These are phyloP conservation scores for Macrobrachium rosenbergii DNA, from an alignment of 1,140 invertebrate genomes.

Conservation along the genomic window DNA sequence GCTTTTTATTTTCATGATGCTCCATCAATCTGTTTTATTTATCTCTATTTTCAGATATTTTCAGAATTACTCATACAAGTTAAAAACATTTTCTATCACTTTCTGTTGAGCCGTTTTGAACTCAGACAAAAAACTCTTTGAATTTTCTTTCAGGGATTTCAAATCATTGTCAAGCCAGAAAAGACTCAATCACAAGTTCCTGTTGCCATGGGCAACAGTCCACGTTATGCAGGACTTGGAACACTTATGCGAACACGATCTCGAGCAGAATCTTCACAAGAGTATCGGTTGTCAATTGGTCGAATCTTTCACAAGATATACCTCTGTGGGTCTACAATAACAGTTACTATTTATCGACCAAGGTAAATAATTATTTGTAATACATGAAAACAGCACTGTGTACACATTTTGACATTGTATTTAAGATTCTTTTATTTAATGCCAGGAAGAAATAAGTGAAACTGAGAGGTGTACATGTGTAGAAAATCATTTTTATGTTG, in stretches of 20 bases:
- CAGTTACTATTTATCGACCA: slow-evolving; percentile 91
- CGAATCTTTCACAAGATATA: slow-evolving; percentile 94
- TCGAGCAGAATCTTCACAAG: slow-evolving; percentile 72
- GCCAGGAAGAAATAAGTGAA: neutral
- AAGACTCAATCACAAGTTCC: slow-evolving; percentile 67
- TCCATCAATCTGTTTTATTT: too few relatives aligned
- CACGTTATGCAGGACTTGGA: slow-evolving; percentile 66
- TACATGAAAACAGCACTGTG: too few relatives aligned
- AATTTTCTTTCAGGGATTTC: slow-evolving; percentile 80
- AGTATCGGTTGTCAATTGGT: slow-evolving; percentile 92
- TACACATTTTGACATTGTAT: neutral
- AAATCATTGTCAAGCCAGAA: slow-evolving; percentile 78
- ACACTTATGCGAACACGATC: slow-evolving; percentile 71
- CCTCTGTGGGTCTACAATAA: slow-evolving; percentile 86
- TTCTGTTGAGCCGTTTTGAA: neutral
- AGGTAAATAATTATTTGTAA: slow-evolving; percentile 74
- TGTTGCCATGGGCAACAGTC: slow-evolving; percentile 27
- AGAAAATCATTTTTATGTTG: too few relatives aligned
- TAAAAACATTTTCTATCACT: too few relatives aligned
- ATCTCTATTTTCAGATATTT: too few relatives aligned
- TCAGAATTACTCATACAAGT: too few relatives aligned
- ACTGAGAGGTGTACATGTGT: too few relatives aligned
- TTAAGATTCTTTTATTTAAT: neutral
- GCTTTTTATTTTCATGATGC: too few relatives aligned
- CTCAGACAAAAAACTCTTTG: neutral